Base-by-base conservation (phyloP, 1,140 invertebrate genomes). In the Drosophila repletoides region DNA sequence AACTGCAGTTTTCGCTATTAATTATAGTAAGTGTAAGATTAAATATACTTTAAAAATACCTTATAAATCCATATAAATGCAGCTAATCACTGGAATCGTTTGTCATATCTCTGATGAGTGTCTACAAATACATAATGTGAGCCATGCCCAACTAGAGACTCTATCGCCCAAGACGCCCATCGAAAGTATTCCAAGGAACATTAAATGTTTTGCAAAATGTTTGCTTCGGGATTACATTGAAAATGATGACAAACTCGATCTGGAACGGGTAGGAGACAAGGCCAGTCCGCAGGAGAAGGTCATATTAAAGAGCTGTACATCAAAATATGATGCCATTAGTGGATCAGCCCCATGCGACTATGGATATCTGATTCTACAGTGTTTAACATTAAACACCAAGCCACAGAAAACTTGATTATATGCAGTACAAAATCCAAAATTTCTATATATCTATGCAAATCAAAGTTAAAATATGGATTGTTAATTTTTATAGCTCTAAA, bases 141-240 rank as follows among this genome's bases (percentile, higher is more conserved):
- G 36, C 1, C 14, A 9, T 0, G 14, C 7, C 15, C 14, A 69
- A 1, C 2, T 72, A 7, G 33, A 61, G 3, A 17, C 65, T 2
- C 10, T 63, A 0, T 5, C 31, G 6, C 55, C 46, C 5, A 7
- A 33, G 2, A 46, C 45, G 3, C 49, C 58, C 12, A 21, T 48
- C 2, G 9, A 7, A 0, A 5, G 22, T 2, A 14, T 70, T 5
- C n/a, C 58, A 1, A 1, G 12, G 0, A 38, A 34, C n/a, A 41
- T 72, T 21, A 72, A 70, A 22, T 72, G 69, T 58, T 70, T 38
- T n/a, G 52, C 43, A 24, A 36, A 29, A 3, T 72, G 69, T 34
- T 14, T 64, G 21, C 21, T 72, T 2, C 24, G 17, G 7, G 45
- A 48, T 6, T 72, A 71, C 10, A 9, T 71, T 0, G 68, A 46